Percentiles rank a stretch among this genome's conserved stretches.
phyloP scores from a whole-genome alignment of 2,888 invertebrate species.

The Apamea sordens region DNA sequence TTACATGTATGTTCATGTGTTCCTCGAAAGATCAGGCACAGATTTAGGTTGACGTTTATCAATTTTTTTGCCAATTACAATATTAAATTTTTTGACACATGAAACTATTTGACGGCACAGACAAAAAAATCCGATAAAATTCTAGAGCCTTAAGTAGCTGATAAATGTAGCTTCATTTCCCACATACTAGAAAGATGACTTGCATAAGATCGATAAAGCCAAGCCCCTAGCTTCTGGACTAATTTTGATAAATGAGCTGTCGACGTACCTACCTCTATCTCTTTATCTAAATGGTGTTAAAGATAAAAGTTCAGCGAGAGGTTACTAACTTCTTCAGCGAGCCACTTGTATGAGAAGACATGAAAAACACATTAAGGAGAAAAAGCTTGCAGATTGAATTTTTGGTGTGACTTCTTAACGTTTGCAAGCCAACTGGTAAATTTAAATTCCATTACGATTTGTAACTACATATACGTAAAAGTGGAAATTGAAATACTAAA shows the following conservation, averaged over 20 bases:
- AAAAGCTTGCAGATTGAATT: background rate
- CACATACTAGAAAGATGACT: background rate
- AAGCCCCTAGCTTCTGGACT: background rate
- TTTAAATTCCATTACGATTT: background rate
- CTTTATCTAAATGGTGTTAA: slow-evolving; percentile 22
- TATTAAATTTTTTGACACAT: background rate
- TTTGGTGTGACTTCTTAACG: background rate
- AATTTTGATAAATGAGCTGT: slow-evolving; percentile 46
- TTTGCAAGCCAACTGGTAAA: background rate
- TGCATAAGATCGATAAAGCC: slow-evolving; percentile 6
- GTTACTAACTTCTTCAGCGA: background rate
- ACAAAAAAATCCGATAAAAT: background rate
- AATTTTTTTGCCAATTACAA: background rate
- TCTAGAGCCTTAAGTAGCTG: background rate
- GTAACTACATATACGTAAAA: background rate
- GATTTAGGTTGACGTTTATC: background rate
- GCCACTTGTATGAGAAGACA: slow-evolving; percentile 30
- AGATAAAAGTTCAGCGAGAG: slow-evolving; percentile 33
- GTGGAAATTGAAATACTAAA: background rate
- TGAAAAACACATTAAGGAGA: slow-evolving; percentile 37
- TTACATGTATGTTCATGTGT: background rate
- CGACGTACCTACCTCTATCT: background rate
- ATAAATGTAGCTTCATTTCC: background rate
- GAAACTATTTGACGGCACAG: background rate
- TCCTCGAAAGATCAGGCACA: background rate